A percentile compares a stretch with the other conserved stretches of the same genome.
Conservation (phyloP, 2,797 vertebrate species). For the Thamnophis elegans region DNA sequence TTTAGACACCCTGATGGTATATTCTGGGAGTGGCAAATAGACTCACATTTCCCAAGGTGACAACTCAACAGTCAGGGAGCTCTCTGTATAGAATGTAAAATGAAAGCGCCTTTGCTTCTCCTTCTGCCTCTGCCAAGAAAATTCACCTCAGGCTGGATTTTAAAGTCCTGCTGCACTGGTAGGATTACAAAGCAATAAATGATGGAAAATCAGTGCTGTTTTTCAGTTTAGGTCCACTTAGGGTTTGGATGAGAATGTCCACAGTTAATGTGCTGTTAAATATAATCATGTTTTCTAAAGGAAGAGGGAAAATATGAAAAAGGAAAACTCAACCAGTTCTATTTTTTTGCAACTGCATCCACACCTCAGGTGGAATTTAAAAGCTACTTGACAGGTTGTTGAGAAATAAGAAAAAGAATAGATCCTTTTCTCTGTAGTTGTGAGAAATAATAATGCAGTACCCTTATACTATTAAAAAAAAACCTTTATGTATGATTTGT, state of each 20-base stretch:
- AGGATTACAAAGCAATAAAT: conserved; percentile 19
- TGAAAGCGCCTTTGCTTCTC: not conserved
- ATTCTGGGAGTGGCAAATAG: conserved; percentile 34
- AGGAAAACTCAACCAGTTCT: conserved; percentile 26
- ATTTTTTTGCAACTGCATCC: not conserved
- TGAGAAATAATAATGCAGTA: conserved; percentile 7
- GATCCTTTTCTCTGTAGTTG: conserved; percentile 8
- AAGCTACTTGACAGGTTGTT: not conserved
- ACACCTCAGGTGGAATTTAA: conserved; percentile 13
- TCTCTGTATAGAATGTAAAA: not conserved
- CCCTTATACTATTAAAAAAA: not conserved
- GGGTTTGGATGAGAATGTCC: conserved; percentile 18
- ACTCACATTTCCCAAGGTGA: conserved; percentile 49
- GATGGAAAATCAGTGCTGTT: not conserved
- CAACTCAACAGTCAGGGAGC: conserved; percentile 31
- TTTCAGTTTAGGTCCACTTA: not conserved
- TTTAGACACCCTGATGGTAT: conserved; percentile 23
- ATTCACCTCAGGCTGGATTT: conserved; percentile 39
- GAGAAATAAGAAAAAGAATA: not conserved
- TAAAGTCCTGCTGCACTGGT: not conserved
- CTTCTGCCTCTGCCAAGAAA: not conserved
- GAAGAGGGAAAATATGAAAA: conserved; percentile 22
- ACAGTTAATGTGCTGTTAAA: not conserved
- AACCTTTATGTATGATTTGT: rapidly evolving
- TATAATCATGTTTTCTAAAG: not conserved